phyloP scores from a whole-genome alignment of 2,113 vertebrate genomes.

The Zootoca vivipara region DNA sequence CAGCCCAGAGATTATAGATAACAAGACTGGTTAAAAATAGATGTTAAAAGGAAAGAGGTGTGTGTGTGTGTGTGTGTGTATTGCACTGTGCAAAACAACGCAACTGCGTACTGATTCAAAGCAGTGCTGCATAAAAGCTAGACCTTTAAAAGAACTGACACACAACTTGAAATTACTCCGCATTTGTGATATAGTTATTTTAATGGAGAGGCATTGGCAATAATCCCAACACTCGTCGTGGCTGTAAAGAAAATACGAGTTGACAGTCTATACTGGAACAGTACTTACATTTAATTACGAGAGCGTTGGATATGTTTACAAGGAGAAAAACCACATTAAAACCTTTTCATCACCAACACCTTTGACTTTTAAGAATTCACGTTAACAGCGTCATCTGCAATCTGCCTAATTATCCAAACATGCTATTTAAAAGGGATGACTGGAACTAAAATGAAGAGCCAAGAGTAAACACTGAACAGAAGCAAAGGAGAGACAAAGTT shows the following conservation, averaged over 20 bases:
- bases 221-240: slow-evolving; percentile 56
- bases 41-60: not conserved
- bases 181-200: slow-evolving; percentile 27
- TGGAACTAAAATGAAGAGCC: slow-evolving; percentile 63
- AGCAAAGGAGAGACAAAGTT: slow-evolving; percentile 72
- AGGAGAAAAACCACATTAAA: slow-evolving; percentile 67
- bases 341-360: slow-evolving; percentile 55
- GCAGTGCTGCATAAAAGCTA: not conserved
- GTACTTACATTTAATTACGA: slow-evolving; percentile 74
- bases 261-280: slow-evolving; percentile 58
- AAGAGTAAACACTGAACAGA: slow-evolving; percentile 68
- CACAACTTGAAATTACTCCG: not conserved
- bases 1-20: not conserved
- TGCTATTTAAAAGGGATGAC: slow-evolving; percentile 69
- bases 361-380: slow-evolving; percentile 66
- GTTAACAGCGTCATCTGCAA: slow-evolving; percentile 52
- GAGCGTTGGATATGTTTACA: slow-evolving; percentile 57
- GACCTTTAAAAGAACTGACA: not conserved
- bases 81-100: not conserved
- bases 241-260: slow-evolving; percentile 65
- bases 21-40: not conserved
- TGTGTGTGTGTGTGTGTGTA: not conserved
- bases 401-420: slow-evolving; percentile 67
- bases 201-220: slow-evolving; percentile 41
- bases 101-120: not conserved